These are phyloP conservation scores for Spilosoma lubricipeda DNA, from an alignment of 2,888 invertebrate genomes.

Conservation along the genomic window DNA sequence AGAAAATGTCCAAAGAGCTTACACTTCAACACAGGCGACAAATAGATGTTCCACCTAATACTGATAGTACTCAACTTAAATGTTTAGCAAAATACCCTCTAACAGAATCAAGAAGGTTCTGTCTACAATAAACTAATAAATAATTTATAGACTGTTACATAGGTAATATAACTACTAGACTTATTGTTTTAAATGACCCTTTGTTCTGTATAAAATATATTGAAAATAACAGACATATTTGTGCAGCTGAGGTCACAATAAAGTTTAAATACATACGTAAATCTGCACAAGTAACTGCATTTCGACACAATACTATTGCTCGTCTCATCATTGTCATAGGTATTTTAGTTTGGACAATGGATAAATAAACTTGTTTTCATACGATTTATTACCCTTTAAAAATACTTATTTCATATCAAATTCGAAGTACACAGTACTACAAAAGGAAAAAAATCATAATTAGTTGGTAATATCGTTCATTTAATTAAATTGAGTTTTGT, in stretches of 20 bases:
- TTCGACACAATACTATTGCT: conserved; percentile 24
- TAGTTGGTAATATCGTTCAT: background rate
- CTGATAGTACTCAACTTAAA: background rate
- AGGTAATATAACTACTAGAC: background rate
- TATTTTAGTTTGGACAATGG: conserved; percentile 8
- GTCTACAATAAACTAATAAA: conserved; percentile 10
- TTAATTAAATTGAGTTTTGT: background rate
- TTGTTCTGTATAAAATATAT: conserved; percentile 18
- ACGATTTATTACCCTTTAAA: background rate
- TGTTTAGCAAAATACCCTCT: background rate
- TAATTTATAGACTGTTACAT: background rate
- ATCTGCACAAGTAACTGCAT: conserved; percentile 22
- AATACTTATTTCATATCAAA: background rate
- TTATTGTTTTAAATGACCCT: conserved; percentile 8
- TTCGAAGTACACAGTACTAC: conserved; percentile 2
- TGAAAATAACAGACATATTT: background rate
- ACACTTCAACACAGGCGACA: background rate
- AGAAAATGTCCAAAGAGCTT: background rate
- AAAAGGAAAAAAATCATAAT: background rate
- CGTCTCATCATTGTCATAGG: conserved; percentile 34
- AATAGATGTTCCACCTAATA: background rate
- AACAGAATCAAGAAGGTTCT: background rate
- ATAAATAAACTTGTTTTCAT: conserved; percentile 1
- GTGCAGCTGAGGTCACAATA: conserved; percentile 3
- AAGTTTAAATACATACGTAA: conserved; percentile 40